Evolutionary conservation across 2,888 invertebrate genomes (phyloP), one percentile per base, ranked within the genome.

Genomic region (Acrobasis repandana): DNA sequence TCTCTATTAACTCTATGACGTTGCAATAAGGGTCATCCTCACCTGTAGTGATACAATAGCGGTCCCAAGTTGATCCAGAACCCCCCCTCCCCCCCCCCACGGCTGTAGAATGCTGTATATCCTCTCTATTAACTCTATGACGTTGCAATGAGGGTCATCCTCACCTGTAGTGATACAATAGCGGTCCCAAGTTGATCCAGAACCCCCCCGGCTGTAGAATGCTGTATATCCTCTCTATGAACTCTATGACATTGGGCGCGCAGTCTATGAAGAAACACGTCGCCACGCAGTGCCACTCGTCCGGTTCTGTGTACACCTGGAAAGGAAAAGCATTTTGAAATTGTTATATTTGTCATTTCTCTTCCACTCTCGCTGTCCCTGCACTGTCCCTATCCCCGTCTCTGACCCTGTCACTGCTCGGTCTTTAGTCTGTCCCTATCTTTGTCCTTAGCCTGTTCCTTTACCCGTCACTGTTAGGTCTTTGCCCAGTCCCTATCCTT

Each of bases 181-280:
- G 85, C 0, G 99, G 99, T 4, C 99, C 98, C 62, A 98, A 88
- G 83, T 97, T 98, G 67, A 98, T 94, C 98, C 98, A 98, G 68
- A 95, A 92, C 0, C 97, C 98, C 0, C 97, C 98, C 0, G 98
- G 97, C 79, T 96, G 96, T 9, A 99, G 88, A 70, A 99, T 97
- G 58, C 94, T 94, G 85, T 95, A 96, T 80, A 99, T 99, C 56
- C 96, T 95, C 90, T 99, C 98, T 38, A 99, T 95, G 77, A 99
- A 99, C 76, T 97, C 96, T 4, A 99, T 96, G 16, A 99, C 96
- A 83, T 99, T 99, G 63, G 97, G 97, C 0, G 99, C 99, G 76
- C 99, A 99, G 88, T 99, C 99, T 61, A 99, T 97, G 85, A 99
- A 99, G 91, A 99, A 99, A 71, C 99, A 98, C 0, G 99, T 98